Evolutionary conservation across 1,140 invertebrate genomes (phyloP).

Genomic region (Sipha flava): DNA sequence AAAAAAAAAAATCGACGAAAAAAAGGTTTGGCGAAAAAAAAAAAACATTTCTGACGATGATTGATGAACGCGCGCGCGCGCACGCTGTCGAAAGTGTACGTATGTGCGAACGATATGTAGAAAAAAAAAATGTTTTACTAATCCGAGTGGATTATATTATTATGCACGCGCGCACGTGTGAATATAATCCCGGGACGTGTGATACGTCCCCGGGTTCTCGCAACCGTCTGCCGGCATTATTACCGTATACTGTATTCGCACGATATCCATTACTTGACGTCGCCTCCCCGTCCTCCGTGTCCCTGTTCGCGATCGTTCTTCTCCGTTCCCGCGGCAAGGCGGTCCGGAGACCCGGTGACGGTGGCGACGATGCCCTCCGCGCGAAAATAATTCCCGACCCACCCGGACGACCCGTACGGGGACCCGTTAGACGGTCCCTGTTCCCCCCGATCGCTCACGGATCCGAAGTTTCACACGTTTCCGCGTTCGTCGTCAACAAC

Average conservation of each 20-base stretch:
- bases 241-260: background rate
- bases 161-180: background rate
- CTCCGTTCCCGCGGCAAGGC: background rate
- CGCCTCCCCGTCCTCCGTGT: background rate
- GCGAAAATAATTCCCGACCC: no score
- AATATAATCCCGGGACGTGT: background rate
- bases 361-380: no score
- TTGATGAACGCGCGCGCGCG: background rate
- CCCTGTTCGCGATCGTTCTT: background rate
- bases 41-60: conserved; percentile 7
- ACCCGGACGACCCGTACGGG: no score
- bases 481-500: no score
- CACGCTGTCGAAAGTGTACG: no score
- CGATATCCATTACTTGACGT: background rate
- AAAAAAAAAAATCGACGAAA: no score
- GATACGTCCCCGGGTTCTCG: background rate
- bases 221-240: background rate
- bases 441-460: no score
- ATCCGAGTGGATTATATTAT: background rate
- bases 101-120: no score
- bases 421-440: no score
- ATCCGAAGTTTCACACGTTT: no score
- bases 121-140: conserved; percentile 6
- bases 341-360: no score
- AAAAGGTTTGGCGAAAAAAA: background rate